A percentile compares a stretch with the other conserved stretches of the same genome.
Evolutionary conservation across 37 sponge, comb jelly and placozoan species (phyloP).

Genomic region (Tethya wilhelma): DNA sequence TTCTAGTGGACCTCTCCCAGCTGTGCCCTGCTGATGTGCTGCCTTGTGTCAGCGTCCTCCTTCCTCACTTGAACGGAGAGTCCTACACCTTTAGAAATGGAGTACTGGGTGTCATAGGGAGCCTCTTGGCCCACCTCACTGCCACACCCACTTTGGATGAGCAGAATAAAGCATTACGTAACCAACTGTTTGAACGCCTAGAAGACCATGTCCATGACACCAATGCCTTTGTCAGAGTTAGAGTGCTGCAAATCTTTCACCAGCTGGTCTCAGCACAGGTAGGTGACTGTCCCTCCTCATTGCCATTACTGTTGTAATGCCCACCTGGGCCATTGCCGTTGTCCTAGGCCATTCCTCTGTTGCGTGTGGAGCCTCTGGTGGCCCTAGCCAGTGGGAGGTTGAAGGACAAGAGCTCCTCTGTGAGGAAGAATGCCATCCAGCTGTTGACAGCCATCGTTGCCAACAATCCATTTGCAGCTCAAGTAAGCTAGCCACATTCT

Average conservation of each 20-base stretch:
- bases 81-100: conserved; percentile 88
- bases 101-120: conserved; percentile 82
- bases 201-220: conserved; percentile 89
- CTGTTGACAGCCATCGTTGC: conserved; percentile 69
- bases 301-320: not conserved
- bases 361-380: conserved; percentile 59
- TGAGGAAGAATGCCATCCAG: conserved; percentile 81
- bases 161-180: conserved; percentile 45
- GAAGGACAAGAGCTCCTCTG: conserved; percentile 87
- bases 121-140: conserved; percentile 42
- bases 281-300: not conserved
- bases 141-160: conserved; percentile 3
- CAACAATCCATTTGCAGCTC: conserved; percentile 83
- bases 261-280: conserved; percentile 65
- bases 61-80: conserved; percentile 90
- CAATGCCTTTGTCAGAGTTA: conserved; percentile 96
- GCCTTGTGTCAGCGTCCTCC: conserved; percentile 67
- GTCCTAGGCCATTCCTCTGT: conserved; percentile 76
- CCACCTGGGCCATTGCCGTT: not conserved
- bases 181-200: conserved; percentile 71
- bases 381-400: conserved; percentile 62
- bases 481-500: too few relatives aligned
- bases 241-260: conserved; percentile 78
- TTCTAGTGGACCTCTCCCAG: conserved; percentile 72
- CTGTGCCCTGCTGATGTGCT: conserved; percentile 58